phyloP scores from a whole-genome alignment of 1,140 invertebrate genomes.

The Zaprionus nigranus region DNA sequence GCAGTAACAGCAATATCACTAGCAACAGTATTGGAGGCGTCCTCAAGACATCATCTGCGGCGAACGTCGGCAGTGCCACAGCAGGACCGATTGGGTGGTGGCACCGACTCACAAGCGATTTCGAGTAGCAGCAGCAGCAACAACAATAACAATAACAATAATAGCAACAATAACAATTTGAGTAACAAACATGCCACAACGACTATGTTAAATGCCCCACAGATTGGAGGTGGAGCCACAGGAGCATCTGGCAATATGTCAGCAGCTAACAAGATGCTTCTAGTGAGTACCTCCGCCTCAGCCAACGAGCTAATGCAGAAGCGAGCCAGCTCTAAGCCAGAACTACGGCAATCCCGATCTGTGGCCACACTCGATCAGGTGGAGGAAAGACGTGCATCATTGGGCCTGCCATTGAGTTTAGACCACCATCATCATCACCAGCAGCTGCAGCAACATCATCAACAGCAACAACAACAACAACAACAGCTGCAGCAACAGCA shows the following conservation, averaged over 20 bases:
- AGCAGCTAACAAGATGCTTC: slow-evolving; percentile 27
- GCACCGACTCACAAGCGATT: slow-evolving; percentile 26
- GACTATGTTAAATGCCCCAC: slow-evolving; percentile 62
- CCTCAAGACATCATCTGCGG: slow-evolving; percentile 35
- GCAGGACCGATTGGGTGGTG: slow-evolving; percentile 20
- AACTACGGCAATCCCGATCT: slow-evolving; percentile 67
- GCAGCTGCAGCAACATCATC: slow-evolving; percentile 55
- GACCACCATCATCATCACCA: slow-evolving; percentile 43
- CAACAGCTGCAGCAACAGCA: slow-evolving; percentile 27
- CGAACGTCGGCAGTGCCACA: slow-evolving; percentile 26
- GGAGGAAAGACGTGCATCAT: slow-evolving; percentile 67
- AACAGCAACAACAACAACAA: slow-evolving; percentile 46
- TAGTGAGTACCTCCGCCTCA: slow-evolving; percentile 55
- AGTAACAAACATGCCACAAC: slow-evolving; percentile 71
- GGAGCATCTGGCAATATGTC: slow-evolving; percentile 12
- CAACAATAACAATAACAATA: slow-evolving; percentile 52
- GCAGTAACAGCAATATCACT: slow-evolving; percentile 16
- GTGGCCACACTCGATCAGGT: slow-evolving; percentile 61
- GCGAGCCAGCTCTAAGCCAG: slow-evolving; percentile 70
- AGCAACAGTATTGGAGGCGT: slow-evolving; percentile 41
- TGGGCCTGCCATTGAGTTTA: slow-evolving; percentile 53
- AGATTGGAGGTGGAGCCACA: slow-evolving; percentile 20
- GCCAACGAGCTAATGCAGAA: slow-evolving; percentile 68
- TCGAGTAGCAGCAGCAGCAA: slow-evolving; percentile 31
- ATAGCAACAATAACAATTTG: slow-evolving; percentile 62